These are phyloP conservation scores for Idaea straminata DNA, from an alignment of 2,888 invertebrate genomes.

Conservation along the genomic window DNA sequence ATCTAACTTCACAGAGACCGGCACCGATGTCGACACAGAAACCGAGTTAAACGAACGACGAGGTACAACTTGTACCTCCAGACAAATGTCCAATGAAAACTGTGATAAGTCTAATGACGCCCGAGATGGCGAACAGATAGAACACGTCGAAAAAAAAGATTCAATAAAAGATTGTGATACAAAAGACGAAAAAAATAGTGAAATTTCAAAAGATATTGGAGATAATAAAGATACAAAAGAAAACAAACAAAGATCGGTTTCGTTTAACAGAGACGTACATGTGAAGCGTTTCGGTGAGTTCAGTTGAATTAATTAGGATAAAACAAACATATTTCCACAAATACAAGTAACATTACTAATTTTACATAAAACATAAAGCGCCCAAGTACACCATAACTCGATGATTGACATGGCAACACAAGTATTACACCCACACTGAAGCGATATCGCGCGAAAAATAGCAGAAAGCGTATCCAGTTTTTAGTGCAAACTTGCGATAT, in stretches of 20 bases:
- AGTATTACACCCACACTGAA: not conserved
- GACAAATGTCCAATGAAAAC: constrained; percentile 73
- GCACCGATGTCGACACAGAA: constrained; percentile 64
- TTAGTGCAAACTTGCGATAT: not conserved
- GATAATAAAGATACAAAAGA: constrained; percentile 63
- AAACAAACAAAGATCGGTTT: constrained; percentile 84
- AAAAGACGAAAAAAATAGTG: constrained; percentile 12
- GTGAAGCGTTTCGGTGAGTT: constrained; percentile 93
- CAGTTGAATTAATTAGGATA: constrained; percentile 1
- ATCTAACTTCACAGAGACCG: constrained; percentile 63
- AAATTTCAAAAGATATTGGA: constrained; percentile 31
- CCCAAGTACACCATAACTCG: not conserved
- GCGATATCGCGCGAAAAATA: not conserved
- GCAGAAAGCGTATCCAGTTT: no score
- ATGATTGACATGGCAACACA: not conserved
- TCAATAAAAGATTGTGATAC: constrained; percentile 10
- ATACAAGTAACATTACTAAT: not conserved
- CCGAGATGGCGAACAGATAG: constrained; percentile 63
- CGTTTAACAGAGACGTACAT: constrained; percentile 94
- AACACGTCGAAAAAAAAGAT: constrained; percentile 14
- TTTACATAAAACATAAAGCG: not conserved
- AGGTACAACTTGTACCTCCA: constrained; percentile 69
- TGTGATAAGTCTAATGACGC: constrained; percentile 60
- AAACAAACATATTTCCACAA: not conserved
- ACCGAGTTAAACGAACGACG: constrained; percentile 45